Evolutionary conservation across 2,888 invertebrate species (phyloP).

Genomic region (Mycalesis mineus): DNA sequence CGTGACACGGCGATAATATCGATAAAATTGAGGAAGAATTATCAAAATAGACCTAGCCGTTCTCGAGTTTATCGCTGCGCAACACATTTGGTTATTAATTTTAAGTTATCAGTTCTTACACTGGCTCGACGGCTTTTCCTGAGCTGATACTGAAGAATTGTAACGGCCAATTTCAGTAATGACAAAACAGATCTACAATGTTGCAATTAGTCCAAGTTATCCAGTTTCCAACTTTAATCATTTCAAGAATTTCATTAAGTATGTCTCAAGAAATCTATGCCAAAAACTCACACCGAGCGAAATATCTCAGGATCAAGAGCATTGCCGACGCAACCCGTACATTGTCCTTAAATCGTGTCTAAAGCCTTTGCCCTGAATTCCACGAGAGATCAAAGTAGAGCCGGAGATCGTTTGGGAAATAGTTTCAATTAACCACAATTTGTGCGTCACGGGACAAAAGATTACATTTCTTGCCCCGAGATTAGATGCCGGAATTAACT

Average conservation of each 20-base stretch:
- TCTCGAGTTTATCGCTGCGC: too few species aligned
- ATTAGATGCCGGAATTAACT: background rate
- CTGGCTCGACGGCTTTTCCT: too few species aligned
- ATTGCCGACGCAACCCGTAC: background rate
- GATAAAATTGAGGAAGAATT: too few species aligned
- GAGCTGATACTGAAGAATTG: too few species aligned
- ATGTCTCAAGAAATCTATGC: background rate
- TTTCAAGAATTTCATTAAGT: background rate
- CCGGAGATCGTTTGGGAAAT: slow-evolving; percentile 40
- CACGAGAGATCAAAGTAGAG: slow-evolving; percentile 40
- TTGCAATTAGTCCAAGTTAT: too few species aligned
- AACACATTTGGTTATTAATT: too few species aligned
- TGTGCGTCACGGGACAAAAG: slow-evolving; percentile 34
- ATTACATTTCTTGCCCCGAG: slow-evolving; percentile 25
- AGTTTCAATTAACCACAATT: slow-evolving; percentile 48
- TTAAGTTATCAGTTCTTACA: too few species aligned
- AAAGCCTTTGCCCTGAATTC: slow-evolving; percentile 2
- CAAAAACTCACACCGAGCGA: background rate
- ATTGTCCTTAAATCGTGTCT: background rate
- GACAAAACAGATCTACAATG: too few species aligned
- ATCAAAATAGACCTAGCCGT: too few species aligned
- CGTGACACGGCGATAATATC: too few species aligned
- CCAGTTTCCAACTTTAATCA: too few species aligned
- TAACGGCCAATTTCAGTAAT: too few species aligned
- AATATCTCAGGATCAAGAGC: background rate